A percentile compares a stretch with the other conserved stretches of the same genome.
Conservation (phyloP, 2,113 vertebrate species). For the Eretmochelys imbricata region DNA sequence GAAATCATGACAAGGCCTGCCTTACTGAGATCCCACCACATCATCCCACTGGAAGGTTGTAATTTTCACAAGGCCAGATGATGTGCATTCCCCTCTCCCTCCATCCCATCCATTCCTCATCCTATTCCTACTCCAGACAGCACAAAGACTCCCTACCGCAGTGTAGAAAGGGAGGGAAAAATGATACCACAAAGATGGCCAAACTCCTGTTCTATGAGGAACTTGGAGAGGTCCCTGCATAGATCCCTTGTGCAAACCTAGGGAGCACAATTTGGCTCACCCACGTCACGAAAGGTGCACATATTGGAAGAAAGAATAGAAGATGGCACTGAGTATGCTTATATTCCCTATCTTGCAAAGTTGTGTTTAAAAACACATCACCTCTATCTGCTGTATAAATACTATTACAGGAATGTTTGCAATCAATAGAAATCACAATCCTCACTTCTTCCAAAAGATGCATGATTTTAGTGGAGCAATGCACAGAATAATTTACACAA, state of each 20-base stretch:
- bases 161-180: not conserved
- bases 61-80: not conserved
- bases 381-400: not conserved
- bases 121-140: not conserved
- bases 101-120: not conserved
- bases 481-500: not conserved
- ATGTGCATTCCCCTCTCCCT: not conserved
- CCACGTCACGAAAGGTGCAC: fast-evolving
- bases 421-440: not conserved
- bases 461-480: not conserved
- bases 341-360: not conserved
- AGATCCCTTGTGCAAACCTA: not conserved
- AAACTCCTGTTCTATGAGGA: not conserved
- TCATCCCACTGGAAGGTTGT: not conserved
- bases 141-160: not conserved
- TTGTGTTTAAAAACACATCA: not conserved
- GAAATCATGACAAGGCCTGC: not conserved
- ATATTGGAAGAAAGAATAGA: not conserved
- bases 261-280: fast-evolving
- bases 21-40: not conserved
- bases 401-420: not conserved
- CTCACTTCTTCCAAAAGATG: not conserved
- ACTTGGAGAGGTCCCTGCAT: not conserved
- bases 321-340: fast-evolving
- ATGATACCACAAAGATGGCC: not conserved